Evolutionary conservation across 2,888 invertebrate genomes (phyloP), one percentile per base, ranked within the genome.

Genomic region (Ptilodon capucinus): DNA sequence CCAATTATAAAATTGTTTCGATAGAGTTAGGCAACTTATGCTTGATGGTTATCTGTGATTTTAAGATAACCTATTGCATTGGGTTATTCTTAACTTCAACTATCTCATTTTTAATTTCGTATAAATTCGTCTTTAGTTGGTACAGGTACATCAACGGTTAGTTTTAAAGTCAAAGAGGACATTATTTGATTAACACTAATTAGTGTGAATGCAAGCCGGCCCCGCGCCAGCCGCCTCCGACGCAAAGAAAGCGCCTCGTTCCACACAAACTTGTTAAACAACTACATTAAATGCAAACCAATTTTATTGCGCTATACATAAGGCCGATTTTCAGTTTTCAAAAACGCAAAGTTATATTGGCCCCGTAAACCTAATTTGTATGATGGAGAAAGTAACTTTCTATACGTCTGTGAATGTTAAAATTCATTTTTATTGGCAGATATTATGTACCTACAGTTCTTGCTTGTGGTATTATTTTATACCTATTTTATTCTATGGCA

Each of bases 151-250:
- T 71, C 73, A 73, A 75, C 72, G 66, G 80, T 76, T 71, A 76
- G 81, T 79, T 76, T 74, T 56, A 68, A 74, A 77, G 68, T 66
- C 74, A 79, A 79, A 75, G 79, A 77, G 80, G 83, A 83, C 81
- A 76, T 74, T 90, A 84, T 90, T 91, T 90, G 85, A 86, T 90
- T 91, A 90, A 86, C 90, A 88, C 81, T 88, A 89, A 90, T 90
- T 91, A 90, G 78, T 74, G 52, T 65, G 68, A 82, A 87, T n/a
- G n/a, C n/a, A n/a, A n/a, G n/a, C 88, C 84, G 86, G 89, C 82
- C 82, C 63, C 60, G 63, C 74, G 71, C 74, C 76, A 61, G 74
- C 68, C 70, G 68, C 59, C 64, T 61, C 44, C 51, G 66, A 65
- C 64, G 76, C 70, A 74, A 81, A 73, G 86, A 86, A 85, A 86